Evolutionary conservation across 37 sponge, comb jelly and placozoan genomes (phyloP).

Genomic region (Chondrosia reniformis): DNA sequence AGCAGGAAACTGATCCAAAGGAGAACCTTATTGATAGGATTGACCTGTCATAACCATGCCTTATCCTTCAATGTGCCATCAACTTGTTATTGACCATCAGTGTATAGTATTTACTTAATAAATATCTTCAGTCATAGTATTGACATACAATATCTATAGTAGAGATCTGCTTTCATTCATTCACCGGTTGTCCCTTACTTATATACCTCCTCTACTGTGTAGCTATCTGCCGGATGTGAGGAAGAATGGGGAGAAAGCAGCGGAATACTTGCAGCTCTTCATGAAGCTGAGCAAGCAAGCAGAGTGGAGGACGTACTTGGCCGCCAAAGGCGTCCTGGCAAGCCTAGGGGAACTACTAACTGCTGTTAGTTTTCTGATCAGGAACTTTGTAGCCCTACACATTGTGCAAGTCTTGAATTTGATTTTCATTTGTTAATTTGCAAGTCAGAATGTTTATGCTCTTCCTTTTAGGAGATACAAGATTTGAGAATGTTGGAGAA

Average conservation of each 20-base stretch:
- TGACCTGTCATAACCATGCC: too few relatives aligned
- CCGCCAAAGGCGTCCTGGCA: slow-evolving; percentile 62
- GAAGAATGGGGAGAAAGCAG: slow-evolving; percentile 72
- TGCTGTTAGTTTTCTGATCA: too few relatives aligned
- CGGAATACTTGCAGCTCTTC: slow-evolving; percentile 74
- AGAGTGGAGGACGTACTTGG: slow-evolving; percentile 79
- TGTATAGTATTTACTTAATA: too few relatives aligned
- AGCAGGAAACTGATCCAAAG: too few relatives aligned
- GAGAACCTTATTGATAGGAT: too few relatives aligned
- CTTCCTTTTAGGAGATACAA: slow-evolving; percentile 52
- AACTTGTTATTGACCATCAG: too few relatives aligned
- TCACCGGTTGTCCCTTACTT: too few relatives aligned
- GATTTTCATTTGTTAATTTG: neutral
- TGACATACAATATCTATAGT: neutral
- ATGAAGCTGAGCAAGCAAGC: slow-evolving; percentile 34
- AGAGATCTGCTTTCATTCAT: neutral
- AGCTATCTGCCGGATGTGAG: slow-evolving; percentile 69
- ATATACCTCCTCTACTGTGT: neutral
- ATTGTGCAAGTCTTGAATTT: too few relatives aligned
- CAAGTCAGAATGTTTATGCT: neutral
- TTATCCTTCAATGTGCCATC: too few relatives aligned
- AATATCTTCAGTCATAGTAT: too few relatives aligned
- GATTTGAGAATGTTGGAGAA: slow-evolving; percentile 66
- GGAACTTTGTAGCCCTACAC: too few relatives aligned
- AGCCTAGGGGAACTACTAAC: slow-evolving; percentile 60